Base-by-base conservation (phyloP, 2,113 vertebrate species). In the Telmatochromis bifrenatus region DNA sequence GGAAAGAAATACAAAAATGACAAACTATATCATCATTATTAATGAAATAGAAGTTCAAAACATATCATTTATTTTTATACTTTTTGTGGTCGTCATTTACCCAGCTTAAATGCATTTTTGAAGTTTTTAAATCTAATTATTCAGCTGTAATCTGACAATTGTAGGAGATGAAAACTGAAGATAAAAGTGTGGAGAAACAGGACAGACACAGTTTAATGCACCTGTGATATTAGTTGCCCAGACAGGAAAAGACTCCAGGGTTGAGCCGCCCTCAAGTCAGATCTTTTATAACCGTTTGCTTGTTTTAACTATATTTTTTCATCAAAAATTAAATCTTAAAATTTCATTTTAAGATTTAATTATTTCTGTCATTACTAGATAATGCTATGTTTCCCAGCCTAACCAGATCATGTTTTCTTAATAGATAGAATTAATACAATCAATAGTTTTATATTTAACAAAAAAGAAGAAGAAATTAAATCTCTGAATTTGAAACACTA, bases 251-350 rank as follows among this genome's bases (percentile, higher is more conserved):
- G 54, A 56, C 54, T 56, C 54, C 7, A 26, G 54, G 21, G 1
- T 14, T 8, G 4, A 28, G 0, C 26, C 0, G 0, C 3, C 2
- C 56, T 58, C 14, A 58, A 9, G 14, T 60, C 26, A 60, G 26
- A 60, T 60, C 14, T 60, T 60, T 60, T 60, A 17, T 60, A 17
- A 60, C 2, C 0, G 2, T 60, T 60, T 60, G 1, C 1, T 60
- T 31, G 8, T 60, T 31, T 60, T 60, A 31, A 31, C 14, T 60
- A 31, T 31, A 60, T 31, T 17, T 60, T 3, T 60, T 60, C 26
- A 60, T 60, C 56, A 60, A 60, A 60, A 31, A 31, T 60, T 1
- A 0, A 9, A 9, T 60, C 56, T 60, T 60, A 31, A 31, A 60
- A 17, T 60, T 31, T 31, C 8, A 60, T 60, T 31, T 60, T 31